These are phyloP conservation scores for Urocyon cinereoargenteus DNA, from an alignment of 2,797 vertebrate species.

Conservation along the genomic window DNA sequence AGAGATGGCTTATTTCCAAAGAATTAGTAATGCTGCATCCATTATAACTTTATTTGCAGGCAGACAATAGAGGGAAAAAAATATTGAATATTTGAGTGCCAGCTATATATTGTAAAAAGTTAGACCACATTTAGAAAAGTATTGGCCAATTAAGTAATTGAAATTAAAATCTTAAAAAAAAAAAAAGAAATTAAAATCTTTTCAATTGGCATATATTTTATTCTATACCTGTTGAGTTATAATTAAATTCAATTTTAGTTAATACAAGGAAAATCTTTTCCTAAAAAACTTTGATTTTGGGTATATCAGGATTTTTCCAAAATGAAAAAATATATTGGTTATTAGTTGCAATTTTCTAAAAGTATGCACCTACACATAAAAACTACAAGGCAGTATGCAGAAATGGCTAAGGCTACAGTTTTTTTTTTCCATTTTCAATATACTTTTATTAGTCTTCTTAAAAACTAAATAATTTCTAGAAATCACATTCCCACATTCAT, in stretches of 20 bases:
- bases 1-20: conserved; percentile 58
- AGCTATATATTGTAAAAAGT: not conserved
- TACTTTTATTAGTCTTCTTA: conserved; percentile 49
- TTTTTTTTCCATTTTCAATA: conserved; percentile 45
- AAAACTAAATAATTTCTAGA: conserved; percentile 41
- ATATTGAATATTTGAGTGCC: conserved; percentile 54
- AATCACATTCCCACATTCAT: conserved; percentile 26
- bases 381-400: not conserved
- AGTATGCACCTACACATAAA: not conserved
- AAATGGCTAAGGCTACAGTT: not conserved
- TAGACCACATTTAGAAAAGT: conserved; percentile 60
- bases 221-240: conserved; percentile 19
- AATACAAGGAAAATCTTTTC: conserved; percentile 59
- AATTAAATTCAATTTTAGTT: conserved; percentile 53
- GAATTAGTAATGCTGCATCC: conserved; percentile 43
- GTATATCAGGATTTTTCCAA: conserved; percentile 14
- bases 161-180: conserved; percentile 60
- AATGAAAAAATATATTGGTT: conserved; percentile 12
- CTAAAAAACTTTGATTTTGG: conserved; percentile 31
- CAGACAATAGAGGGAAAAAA: not conserved
- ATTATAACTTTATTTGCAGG: not conserved
- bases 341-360: conserved; percentile 3
- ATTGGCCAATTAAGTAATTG: conserved; percentile 9
- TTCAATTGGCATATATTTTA: conserved; percentile 11
- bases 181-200: conserved; percentile 58